Base-by-base conservation (phyloP, 30 jellyfish, hydroid and myxozoan species). In the Nemopilema nomurai region DNA sequence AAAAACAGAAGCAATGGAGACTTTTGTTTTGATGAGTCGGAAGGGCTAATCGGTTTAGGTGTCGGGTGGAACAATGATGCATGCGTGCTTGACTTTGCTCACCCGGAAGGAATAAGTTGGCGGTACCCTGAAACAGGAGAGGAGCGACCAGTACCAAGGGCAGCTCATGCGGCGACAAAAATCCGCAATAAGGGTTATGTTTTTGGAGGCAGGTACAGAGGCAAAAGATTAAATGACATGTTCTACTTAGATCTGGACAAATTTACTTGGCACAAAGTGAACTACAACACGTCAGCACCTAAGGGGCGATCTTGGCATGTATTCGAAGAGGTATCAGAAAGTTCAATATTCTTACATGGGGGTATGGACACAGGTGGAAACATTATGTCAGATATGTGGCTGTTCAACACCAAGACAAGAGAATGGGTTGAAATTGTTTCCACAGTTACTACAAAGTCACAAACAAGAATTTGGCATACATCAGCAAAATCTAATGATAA, bases 301-400 rank as follows among this genome's bases (percentile, higher is more conserved):
- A 17, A 51, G 18, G 98, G 98, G 21, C 72, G 98, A 74, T 92
- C 98, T 1, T 92, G 98, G 98, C 97, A 92, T 70, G 76, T 69
- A 4, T 63, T 92, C 69, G 91, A 71, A 18, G 52, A 73, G 7
- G 32, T 83, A 27, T 70, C 92, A 4, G 85, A 77, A 62, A 33
- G 28, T 0, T 84, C 80, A 22, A 69, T 92, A 66, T 67, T 92
- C 18, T 33, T 92, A 21, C 83, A 71, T 74, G 98, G 96, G 16
- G 98, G 98, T 1, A 83, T 92, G 23, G 94, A 84, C 66, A 81
- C 89, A 16, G 73, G 77, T 29, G 95, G 97, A 4, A 63, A 32
- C 20, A 80, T 96, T 28, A 33, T 92, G 63, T 50, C 91, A 4
- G 98, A 92, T 51, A 82, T 81, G 67, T 92, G 98, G 98, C 24